Base-by-base conservation (phyloP, 2,888 invertebrate species). In the Caenorhabditis sp. region DNA sequence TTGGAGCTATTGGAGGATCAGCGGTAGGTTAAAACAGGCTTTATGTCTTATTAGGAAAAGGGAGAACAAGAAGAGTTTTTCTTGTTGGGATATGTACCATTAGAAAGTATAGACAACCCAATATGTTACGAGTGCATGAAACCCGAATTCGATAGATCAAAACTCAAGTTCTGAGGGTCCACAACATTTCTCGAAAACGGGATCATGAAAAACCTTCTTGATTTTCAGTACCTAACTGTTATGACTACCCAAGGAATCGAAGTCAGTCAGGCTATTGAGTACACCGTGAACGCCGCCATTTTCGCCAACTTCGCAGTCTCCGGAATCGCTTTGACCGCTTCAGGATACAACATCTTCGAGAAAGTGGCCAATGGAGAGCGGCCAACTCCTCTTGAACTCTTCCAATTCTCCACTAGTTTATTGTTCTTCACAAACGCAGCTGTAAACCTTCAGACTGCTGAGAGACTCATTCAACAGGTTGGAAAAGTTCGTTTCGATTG, bases 331-430 rank as follows among this genome's bases (percentile, higher is more conserved):
- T 58, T 85, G 10, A 82, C 82, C 12, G 85, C 85, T 22, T 85
- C 85, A 19, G 85, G 85, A 49, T 82, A 79, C 75, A 85, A 85
- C 35, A 85, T 85, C 49, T 85, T 82, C 19, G 85, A 85, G n/a
- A 85, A 85, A 31, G 84, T 84, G 5, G 85, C 85, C 0, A 85
- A 82, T 66, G 85, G 85, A 8, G 85, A 85, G 28, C 61, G 82
- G 12, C 82, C 82, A 38, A 85, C 85, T 1, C 75, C 82, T 12
- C n/a, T 85, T 19, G 85, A 85, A 24, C 54, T 85, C 0, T 85
- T 85, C 80, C 85, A 85, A 59, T 85, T 85, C 56, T 81, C 85
- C 28, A 82, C 85, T 16, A 79, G 79, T 72, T 70, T 82, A 51
- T 44, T 85, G 1, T 85, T 85, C 72, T 85, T 85, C 66, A 82